A percentile compares a stretch with the other conserved stretches of the same genome.
phyloP scores from a whole-genome alignment of 2,888 invertebrate genomes.

The Torymus aiolomorphi region DNA sequence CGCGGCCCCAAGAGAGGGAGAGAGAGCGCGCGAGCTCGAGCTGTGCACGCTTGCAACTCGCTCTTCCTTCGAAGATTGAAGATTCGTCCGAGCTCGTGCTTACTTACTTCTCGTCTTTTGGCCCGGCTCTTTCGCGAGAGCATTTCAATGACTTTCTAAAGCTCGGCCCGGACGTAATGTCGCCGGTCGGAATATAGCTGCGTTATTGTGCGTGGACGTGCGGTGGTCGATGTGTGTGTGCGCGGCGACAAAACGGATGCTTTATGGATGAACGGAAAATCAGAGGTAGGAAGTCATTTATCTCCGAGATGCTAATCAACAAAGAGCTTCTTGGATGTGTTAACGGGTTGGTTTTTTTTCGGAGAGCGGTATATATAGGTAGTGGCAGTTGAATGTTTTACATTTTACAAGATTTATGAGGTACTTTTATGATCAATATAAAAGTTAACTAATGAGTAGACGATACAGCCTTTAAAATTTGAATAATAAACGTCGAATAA shows the following conservation, averaged over 20 bases:
- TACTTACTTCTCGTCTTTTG: conserved; percentile 40
- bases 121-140: conserved; percentile 25
- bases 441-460: too few relatives aligned
- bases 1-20: neutral
- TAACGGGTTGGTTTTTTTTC: neutral
- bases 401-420: too few relatives aligned
- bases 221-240: too few relatives aligned
- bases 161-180: neutral
- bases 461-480: too few relatives aligned
- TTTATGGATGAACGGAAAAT: neutral
- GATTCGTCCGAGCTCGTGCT: conserved; percentile 44
- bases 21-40: conserved; percentile 13
- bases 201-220: too few relatives aligned
- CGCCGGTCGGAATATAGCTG: neutral
- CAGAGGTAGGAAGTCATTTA: conserved; percentile 44
- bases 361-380: neutral
- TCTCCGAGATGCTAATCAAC: conserved; percentile 25
- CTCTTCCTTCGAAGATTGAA: conserved; percentile 45
- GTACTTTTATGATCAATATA: too few relatives aligned
- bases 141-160: conserved; percentile 40
- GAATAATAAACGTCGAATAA: too few relatives aligned
- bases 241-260: conserved; percentile 20
- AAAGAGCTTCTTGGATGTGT: conserved; percentile 23
- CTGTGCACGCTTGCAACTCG: neutral
- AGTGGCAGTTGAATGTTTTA: too few relatives aligned